A percentile compares a stretch with the other conserved stretches of the same genome.
phyloP scores from a whole-genome alignment of 2,113 vertebrate species.

The Melanerpes aurifrons region DNA sequence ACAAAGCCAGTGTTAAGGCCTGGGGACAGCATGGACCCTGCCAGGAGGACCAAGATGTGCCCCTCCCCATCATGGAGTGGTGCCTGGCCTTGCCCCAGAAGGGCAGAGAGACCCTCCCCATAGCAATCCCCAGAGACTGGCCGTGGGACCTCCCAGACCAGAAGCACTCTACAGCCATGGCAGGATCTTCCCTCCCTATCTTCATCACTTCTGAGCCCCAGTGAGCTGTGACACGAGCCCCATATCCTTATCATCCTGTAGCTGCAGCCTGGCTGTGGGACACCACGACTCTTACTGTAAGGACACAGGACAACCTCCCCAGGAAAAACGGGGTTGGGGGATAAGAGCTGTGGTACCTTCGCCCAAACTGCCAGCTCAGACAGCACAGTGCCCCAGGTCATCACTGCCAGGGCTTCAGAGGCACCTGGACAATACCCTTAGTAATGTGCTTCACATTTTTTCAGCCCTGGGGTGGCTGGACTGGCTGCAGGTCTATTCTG shows the following conservation, averaged over 20 bases:
- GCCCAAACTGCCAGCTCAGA: neutral
- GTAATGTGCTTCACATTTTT: neutral
- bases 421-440: neutral
- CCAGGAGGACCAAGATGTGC: accelerated
- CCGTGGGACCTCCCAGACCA: accelerated
- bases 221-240: accelerated
- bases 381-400: neutral
- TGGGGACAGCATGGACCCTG: accelerated
- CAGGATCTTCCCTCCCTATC: neutral
- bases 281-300: accelerated
- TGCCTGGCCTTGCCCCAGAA: accelerated
- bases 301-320: accelerated
- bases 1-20: accelerated
- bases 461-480: neutral
- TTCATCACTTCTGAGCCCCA: neutral
- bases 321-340: neutral
- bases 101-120: neutral
- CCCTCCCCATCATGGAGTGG: accelerated
- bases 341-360: accelerated
- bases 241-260: accelerated
- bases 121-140: neutral
- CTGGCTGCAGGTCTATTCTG: neutral
- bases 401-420: neutral
- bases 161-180: neutral
- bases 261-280: accelerated